A percentile compares a stretch with the other conserved stretches of the same genome.
These are phyloP conservation scores for Microctonus hyperodae DNA, from an alignment of 2,888 invertebrate species.

Conservation along the genomic window DNA sequence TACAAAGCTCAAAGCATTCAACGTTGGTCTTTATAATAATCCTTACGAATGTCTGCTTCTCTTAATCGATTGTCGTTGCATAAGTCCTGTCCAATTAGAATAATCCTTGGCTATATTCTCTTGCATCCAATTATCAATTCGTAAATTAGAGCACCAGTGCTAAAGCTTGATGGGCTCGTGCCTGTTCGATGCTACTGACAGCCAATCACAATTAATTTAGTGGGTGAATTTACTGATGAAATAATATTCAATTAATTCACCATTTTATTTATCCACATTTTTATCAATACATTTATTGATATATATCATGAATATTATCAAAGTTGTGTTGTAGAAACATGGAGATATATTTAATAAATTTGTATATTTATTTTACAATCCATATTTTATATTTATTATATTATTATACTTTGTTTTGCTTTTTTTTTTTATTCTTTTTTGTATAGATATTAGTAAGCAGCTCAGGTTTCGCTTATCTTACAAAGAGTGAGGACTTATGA, in stretches of 20 bases:
- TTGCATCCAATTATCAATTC: conserved; percentile 20
- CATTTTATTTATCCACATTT: not conserved
- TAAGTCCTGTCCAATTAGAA: conserved; percentile 29
- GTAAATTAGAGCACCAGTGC: conserved; percentile 7
- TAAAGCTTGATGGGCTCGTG: not conserved
- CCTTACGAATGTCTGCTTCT: conserved; percentile 12
- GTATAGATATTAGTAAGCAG: conserved; percentile 16
- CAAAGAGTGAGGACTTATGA: conserved; percentile 43
- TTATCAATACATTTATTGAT: no score
- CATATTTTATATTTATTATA: conserved; percentile 27
- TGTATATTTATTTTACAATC: conserved; percentile 8
- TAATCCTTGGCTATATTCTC: conserved; percentile 24
- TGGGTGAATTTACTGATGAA: not conserved
- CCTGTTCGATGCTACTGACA: not conserved
- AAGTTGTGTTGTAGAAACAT: not conserved
- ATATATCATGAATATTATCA: no score
- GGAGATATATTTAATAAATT: not conserved
- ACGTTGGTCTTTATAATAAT: no score
- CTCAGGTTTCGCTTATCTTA: conserved; percentile 48
- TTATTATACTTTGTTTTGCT: not conserved
- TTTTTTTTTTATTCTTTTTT: not conserved
- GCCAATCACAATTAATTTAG: not conserved
- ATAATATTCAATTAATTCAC: not conserved
- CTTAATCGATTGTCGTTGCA: conserved; percentile 24
- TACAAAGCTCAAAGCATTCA: conserved; percentile 16